Evolutionary conservation across 1,140 invertebrate genomes (phyloP), one percentile per base, ranked within the genome.

Genomic region (Phthorimaea operculella): DNA sequence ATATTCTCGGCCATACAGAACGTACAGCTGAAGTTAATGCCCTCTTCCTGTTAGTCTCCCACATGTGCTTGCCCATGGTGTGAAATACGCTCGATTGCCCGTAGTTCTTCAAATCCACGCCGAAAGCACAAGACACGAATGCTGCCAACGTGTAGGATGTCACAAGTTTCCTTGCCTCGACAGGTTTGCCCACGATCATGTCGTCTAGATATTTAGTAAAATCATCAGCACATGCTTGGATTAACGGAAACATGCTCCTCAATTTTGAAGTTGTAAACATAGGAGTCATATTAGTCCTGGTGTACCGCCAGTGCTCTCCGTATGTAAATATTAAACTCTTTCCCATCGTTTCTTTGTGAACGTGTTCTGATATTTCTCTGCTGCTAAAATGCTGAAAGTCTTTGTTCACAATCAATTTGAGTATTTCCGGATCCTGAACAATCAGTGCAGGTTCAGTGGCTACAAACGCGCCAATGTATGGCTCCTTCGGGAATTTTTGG

Each of bases 241-340:
- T 84, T 1, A 85, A 58, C 1, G 83, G 66, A 58, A 86, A 87
- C 86, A 90, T 90, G 18, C 79, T 79, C 68, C 86, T 89, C 55
- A 91, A 83, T 75, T 90, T 90, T 3, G 82, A 75, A 2, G 86
- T 75, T 0, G 88, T 88, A 68, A 91, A 91, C 7, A 88, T 83
- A 5, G 90, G 89, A 10, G 87, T 87, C 47, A 90, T 67, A 50
- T 90, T 89, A n/a, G 77, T 69, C 33, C 90, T 71, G 3, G 89
- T 58, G 3, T 85, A 67, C 66, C 86, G 88, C 90, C 90, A 91
- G 34, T 72, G 66, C 28, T 85, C 77, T 3, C 83, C 85, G 7
- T 65, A 57, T 0, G 74, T 51, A 42, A 72, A 74, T 34, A 87
- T 80, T 10, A 87, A 52, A 58, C 83, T 80, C 33, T 53, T 59